A percentile compares a stretch with the other conserved stretches of the same genome.
These are phyloP conservation scores for Pseudorhombus dupliciocellatus DNA, from an alignment of 2,113 vertebrate species.

Conservation along the genomic window DNA sequence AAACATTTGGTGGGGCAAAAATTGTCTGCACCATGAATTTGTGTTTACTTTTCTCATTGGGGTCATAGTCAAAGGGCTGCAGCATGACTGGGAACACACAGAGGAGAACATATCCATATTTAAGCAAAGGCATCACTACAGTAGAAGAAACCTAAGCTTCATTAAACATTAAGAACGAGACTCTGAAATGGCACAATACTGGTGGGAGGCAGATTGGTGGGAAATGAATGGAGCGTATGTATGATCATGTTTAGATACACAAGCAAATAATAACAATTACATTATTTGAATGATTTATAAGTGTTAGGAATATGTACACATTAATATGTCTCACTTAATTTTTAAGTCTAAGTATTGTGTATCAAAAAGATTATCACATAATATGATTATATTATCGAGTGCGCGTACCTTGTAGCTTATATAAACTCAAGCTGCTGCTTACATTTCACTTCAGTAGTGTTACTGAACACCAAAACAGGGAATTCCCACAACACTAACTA, in stretches of 20 bases:
- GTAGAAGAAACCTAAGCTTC: neutral
- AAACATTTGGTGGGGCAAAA: constrained; percentile 88
- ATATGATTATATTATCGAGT: neutral
- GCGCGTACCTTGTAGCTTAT: neutral
- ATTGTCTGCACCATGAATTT: constrained; percentile 99
- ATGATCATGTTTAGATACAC: too few species aligned
- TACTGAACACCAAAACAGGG: too few species aligned
- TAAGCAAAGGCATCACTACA: neutral
- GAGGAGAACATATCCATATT: neutral
- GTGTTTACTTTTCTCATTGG: constrained; percentile 99
- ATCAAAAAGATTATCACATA: neutral
- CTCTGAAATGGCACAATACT: too few species aligned
- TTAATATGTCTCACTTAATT: too few species aligned
- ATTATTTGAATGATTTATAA: too few species aligned
- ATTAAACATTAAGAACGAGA: neutral
- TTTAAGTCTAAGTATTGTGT: neutral
- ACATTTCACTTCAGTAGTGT: too few species aligned
- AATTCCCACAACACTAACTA: too few species aligned
- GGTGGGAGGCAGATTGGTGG: too few species aligned
- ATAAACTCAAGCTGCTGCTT: neutral
- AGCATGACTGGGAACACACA: constrained; percentile 89
- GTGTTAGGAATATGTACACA: too few species aligned
- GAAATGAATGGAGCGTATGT: too few species aligned
- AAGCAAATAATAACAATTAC: too few species aligned
- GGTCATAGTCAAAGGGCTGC: constrained; percentile 98